Evolutionary conservation across 2,113 vertebrate genomes (phyloP).

Genomic region (Pseudorectes ferrugineus): DNA sequence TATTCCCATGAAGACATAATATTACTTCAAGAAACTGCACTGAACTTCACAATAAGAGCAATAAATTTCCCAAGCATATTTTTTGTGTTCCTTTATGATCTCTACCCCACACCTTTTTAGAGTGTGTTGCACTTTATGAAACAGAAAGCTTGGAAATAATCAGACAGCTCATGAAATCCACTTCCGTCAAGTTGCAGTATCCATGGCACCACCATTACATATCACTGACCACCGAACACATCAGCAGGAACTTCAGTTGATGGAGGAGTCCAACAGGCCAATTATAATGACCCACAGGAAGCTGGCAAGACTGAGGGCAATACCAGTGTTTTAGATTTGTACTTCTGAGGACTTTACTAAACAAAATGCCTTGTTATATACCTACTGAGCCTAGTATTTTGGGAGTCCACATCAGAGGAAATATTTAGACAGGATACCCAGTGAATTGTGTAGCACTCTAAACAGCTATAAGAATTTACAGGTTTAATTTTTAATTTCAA

Average conservation of each 20-base stretch:
- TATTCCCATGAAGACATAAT: background rate
- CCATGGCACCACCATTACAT: background rate
- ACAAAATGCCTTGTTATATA: background rate
- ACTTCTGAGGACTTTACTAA: background rate
- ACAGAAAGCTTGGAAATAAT: background rate
- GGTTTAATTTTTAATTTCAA: background rate
- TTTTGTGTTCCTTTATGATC: background rate
- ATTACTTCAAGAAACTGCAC: background rate
- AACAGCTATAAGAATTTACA: background rate
- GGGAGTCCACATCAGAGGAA: background rate
- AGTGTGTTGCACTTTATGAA: background rate
- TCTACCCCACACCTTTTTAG: background rate
- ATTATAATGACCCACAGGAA: background rate
- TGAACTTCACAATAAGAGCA: background rate
- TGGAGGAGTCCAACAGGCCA: background rate
- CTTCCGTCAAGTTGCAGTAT: background rate
- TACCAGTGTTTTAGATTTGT: background rate
- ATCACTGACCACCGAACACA: background rate
- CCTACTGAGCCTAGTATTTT: background rate
- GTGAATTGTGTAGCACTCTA: background rate
- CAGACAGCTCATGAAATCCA: background rate
- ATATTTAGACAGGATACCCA: background rate
- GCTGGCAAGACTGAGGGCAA: background rate
- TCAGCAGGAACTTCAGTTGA: background rate
- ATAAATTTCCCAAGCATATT: background rate